Evolutionary conservation across 2,888 invertebrate genomes (phyloP), one percentile per base, ranked within the genome.

Genomic region (Bhutanitis thaidina): DNA sequence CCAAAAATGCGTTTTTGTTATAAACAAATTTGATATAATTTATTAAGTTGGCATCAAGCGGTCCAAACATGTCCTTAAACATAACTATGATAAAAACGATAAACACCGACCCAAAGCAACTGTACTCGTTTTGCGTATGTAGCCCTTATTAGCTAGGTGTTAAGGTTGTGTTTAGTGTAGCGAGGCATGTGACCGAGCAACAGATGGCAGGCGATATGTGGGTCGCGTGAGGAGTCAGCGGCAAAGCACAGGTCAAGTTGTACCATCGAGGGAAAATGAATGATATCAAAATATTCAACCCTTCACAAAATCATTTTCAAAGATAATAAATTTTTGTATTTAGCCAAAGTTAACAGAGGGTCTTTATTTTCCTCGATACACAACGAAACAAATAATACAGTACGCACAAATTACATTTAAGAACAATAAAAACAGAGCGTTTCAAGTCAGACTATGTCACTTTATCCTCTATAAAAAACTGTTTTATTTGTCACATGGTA

Each of bases 141-240:
- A 69, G 69, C 67, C 72, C 70, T 76, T 76, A 76, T 64, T 69
- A 77, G 76, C 77, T 57, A 70, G 69, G 80, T 74, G 77, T 81
- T 82, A 83, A 64, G 70, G 73, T 77, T 71, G 74, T 76, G 75
- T 86, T 85, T 80, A 82, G 85, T 82, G 81, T 86, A 78, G 85
- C 85, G 77, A 86, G 86, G 84, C 85, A 73, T 74, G 84, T 85
- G 85, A 78, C 74, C 77, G 76, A 80, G 81, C 82, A 74, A 78
- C 74, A 75, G 57, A 74, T 77, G 83, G 81, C 82, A 84, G 85
- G 85, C 85, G 79, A 81, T 80, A 78, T 82, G 76, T 69, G 75
- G 80, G 73, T 67, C 73, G 80, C 78, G 74, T 68, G 75, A 75
- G 82, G 80, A 49, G 49, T 80, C 69, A 83, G 85, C 81, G 76